Base-by-base conservation (phyloP, 2,888 invertebrate species). In the Spodoptera littoralis region DNA sequence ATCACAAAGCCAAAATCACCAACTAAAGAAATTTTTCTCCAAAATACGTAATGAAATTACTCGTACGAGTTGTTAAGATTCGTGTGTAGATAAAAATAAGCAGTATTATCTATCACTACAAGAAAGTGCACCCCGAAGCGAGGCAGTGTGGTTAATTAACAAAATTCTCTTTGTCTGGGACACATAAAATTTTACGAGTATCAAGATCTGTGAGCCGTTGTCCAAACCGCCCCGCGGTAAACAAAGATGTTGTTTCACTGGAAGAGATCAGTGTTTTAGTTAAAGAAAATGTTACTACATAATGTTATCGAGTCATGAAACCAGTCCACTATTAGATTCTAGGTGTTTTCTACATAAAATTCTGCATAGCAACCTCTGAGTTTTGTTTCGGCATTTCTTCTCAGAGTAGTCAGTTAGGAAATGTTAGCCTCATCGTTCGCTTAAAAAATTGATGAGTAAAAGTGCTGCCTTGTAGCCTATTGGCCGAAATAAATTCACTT, bases 101-200 rank as follows among this genome's bases (percentile, higher is more conserved):
- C 66, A 81, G 84, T 88, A 89, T 85, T 91, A 93, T 93, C 93
- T 93, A 93, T 93, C 91, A 89, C 84, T 81, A 80, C 86, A 84
- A 82, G 87, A 83, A 81, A 84, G 85, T 84, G 76, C 85, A 85
- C 85, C 85, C 80, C 79, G 77, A 79, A 84, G 85, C 84, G 81
- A 82, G 45, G 24, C 74, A 45, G 49, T 53, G 85, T 84, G 86
- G 91, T 92, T 94, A 94, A 94, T 94, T 94, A 94, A 93, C 93
- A 90, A 93, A 86, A 93, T 92, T 92, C 92, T 91, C 92, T 92
- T 94, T 93, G 93, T 94, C 89, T 91, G 89, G 89, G 88, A 89
- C 90, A 91, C 93, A 93, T 94, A 93, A 94, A 93, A 93, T 94
- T 94, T 94, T 94, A 94, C 87, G 93, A 93, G 90, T 86, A 93